These are phyloP conservation scores for Myotis findleyi DNA, from an alignment of 2,797 vertebrate genomes.

Conservation along the genomic window DNA sequence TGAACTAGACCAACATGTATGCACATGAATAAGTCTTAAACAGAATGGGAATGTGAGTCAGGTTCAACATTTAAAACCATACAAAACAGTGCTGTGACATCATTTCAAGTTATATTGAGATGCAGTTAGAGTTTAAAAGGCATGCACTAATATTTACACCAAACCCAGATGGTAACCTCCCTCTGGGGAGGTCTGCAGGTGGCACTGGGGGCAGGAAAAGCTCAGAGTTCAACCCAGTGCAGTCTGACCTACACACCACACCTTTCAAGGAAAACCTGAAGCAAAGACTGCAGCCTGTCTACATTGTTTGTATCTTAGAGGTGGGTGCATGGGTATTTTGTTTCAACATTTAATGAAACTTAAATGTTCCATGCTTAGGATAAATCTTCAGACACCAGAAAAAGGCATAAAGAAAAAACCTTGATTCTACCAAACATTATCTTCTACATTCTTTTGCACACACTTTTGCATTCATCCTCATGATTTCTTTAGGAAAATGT, in stretches of 20 bases:
- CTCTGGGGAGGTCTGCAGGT: background rate
- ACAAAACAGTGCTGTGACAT: background rate
- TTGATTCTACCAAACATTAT: background rate
- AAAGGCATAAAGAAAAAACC: background rate
- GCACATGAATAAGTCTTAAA: background rate
- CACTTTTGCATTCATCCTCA: background rate
- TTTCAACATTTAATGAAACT: background rate
- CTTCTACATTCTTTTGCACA: background rate
- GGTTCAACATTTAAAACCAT: background rate
- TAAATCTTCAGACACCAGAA: background rate
- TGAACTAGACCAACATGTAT: too few species aligned
- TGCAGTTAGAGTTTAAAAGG: background rate
- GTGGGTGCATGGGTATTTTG: background rate
- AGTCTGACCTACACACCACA: background rate
- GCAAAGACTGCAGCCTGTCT: background rate
- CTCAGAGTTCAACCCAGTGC: background rate
- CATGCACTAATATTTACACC: background rate
- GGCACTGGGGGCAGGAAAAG: background rate
- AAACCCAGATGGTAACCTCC: background rate
- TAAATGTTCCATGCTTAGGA: background rate
- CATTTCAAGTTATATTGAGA: background rate
- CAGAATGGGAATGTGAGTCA: background rate
- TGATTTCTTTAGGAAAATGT: background rate
- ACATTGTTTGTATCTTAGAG: background rate
- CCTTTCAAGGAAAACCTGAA: background rate